These are phyloP conservation scores for Enteromius radiatus DNA, from an alignment of 2,797 vertebrate genomes.

Conservation along the genomic window DNA sequence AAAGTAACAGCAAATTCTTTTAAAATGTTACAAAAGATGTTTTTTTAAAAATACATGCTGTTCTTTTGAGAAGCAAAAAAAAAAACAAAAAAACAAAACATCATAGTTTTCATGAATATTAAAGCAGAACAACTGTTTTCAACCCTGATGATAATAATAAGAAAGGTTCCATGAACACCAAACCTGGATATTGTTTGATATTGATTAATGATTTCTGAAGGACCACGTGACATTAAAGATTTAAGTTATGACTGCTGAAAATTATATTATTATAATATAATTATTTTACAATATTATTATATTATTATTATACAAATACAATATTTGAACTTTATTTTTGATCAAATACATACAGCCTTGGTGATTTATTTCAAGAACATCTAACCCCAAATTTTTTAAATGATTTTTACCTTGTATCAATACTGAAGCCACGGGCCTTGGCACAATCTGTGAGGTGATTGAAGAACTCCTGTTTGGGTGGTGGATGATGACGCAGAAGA, in stretches of 20 bases:
- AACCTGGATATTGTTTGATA: background rate
- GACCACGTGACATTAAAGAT: background rate
- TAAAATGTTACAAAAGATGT: background rate
- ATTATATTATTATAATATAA: too few species aligned
- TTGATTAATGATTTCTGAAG: background rate
- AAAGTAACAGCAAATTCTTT: background rate
- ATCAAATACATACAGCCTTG: background rate
- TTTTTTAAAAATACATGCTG: background rate
- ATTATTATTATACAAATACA: too few species aligned
- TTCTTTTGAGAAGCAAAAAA: background rate
- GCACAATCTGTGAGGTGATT: constrained; percentile 84
- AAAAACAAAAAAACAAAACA: rapidly evolving
- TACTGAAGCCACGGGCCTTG: constrained; percentile 82
- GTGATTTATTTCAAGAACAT: background rate
- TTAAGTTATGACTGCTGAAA: background rate
- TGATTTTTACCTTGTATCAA: constrained; percentile 85
- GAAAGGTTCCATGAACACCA: background rate
- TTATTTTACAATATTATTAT: background rate
- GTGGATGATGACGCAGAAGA: constrained; percentile 88
- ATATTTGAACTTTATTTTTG: background rate
- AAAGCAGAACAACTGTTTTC: background rate
- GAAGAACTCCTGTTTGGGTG: constrained; percentile 90
- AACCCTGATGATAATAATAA: background rate
- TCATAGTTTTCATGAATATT: background rate
- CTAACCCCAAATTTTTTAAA: background rate